phyloP scores from a whole-genome alignment of 2,888 invertebrate genomes.

The Phyllotreta striolata region DNA sequence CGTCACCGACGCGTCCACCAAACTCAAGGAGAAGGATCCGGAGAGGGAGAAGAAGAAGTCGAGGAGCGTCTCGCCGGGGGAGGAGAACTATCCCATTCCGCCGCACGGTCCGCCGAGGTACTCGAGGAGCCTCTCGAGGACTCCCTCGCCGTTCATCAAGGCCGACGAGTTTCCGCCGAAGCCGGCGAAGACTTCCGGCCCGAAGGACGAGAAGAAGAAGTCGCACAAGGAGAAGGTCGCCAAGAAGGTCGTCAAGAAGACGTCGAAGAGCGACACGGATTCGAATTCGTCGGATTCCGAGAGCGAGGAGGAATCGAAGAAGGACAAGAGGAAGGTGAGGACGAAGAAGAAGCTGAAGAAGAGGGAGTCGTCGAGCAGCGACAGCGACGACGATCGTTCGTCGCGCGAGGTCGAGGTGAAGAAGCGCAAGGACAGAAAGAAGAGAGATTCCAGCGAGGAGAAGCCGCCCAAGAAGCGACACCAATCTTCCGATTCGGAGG shows the following conservation, averaged over 20 bases:
- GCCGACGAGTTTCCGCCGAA: conserved; percentile 68
- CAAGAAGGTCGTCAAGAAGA: conserved; percentile 59
- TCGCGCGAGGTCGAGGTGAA: conserved; percentile 60
- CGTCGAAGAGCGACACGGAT: conserved; percentile 57
- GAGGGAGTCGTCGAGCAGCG: conserved; percentile 64
- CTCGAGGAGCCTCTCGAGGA: conserved; percentile 82
- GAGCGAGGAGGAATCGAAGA: conserved; percentile 55
- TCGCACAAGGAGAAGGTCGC: conserved; percentile 54
- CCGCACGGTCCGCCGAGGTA: conserved; percentile 64
- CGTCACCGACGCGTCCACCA: too few relatives aligned
- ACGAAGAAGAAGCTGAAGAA: conserved; percentile 56
- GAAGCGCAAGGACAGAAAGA: conserved; percentile 62
- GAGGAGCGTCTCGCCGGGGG: conserved; percentile 56
- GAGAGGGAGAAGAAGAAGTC: conserved; percentile 56
- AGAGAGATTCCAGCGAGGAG: conserved; percentile 63
- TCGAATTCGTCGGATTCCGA: conserved; percentile 59
- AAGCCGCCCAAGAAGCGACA: conserved; percentile 65
- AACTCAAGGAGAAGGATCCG: conserved; percentile 47
- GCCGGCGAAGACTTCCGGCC: conserved; percentile 53
- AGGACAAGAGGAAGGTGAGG: conserved; percentile 53
- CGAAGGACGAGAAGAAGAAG: conserved; percentile 63
- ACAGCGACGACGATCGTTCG: conserved; percentile 59
- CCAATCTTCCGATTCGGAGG: conserved; percentile 69
- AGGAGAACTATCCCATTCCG: conserved; percentile 55
- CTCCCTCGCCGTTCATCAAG: conserved; percentile 85